Evolutionary conservation across 1,140 invertebrate species (phyloP), one percentile per base, ranked within the genome.

Genomic region (Danaus melanippus): DNA sequence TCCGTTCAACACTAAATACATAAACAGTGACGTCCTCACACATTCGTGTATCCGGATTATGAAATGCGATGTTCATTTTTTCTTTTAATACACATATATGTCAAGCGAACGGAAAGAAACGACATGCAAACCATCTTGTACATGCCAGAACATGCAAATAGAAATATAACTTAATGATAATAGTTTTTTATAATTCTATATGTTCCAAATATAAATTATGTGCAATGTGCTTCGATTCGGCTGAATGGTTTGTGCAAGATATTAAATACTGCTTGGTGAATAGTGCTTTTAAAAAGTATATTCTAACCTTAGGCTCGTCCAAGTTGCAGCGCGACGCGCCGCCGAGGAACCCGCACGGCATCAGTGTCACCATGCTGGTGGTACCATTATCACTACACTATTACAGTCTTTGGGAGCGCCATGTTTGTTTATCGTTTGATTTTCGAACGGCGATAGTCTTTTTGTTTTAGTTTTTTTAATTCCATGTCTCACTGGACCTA

Each of bases 261-360:
- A 32, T 32, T 32, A 32, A 32, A 32, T 32, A 32, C 21, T 32
- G 21, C 5, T 32, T 32, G 21, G 21, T 32, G 21, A 32, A 32
- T 32, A 32, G 21, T 32, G 21, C 21, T 32, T 32, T 32, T 32
- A 32, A 32, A 7, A 32, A 32, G 21, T 47, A 12, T 59, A 51
- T 63, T 74, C 78, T 84, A 67, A 84, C 83, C 83, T 86, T 86
- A 50, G 83, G 81, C 59, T 86, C 83, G 75, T 84, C 81, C 72
- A 86, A 67, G 66, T 75, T 79, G 83, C 81, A 86, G 60, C 81
- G 73, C 70, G 83, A 83, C 42, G 75, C 67, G 53, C 79, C 78
- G 62, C 83, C 76, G 71, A 86, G 83, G 78, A 79, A 86, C 69
- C 74, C 76, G 71, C 83, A 86, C 78, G 83, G 83, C 83, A 86